Evolutionary conservation across 2,888 invertebrate species (phyloP), one percentile per base, ranked within the genome.

Genomic region (Harpagoxenus sublaevis): DNA sequence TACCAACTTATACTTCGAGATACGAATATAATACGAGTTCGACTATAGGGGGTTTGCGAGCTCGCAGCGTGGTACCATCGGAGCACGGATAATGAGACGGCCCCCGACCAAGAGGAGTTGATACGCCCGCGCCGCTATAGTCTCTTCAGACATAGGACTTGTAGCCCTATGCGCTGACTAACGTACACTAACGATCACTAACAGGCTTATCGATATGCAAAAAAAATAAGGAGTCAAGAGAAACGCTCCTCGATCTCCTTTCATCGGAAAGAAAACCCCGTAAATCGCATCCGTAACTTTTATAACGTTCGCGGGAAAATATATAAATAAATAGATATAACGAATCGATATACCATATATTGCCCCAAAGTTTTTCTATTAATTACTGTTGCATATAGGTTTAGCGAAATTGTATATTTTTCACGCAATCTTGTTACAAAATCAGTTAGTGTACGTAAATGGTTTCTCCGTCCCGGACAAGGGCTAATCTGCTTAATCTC

Each of bases 21-120:
- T 88, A 88, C 79, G 83, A 88, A 84, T 91, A 92, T 92, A 92
- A 92, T 91, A 89, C 88, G 89, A 88, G 90, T 66, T 79, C 84
- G 86, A 86, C 86, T 91, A 90, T 87, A 88, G 92, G 91, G 90
- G 92, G 92, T 89, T 92, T 90, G 92, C 93, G 92, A 92, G 92
- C 92, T 79, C 94, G 86, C 95, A 94, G 95, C 95, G 92, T 94
- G 95, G 93, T 93, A 94, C 94, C 94, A 89, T 91, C 92, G 91
- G 92, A 92, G 91, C 92, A 90, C 94, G 92, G 93, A 94, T 95
- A 95, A 95, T 95, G 95, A 95, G 94, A 94, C 94, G 94, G 94
- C 94, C 94, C 94, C 94, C 95, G 95, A 94, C 95, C 93, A 95
- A 94, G 94, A 94, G 93, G 90, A 93, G 92, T 92, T 91, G 94